phyloP scores from a whole-genome alignment of 2,888 invertebrate genomes.

The Drosophila affinis region DNA sequence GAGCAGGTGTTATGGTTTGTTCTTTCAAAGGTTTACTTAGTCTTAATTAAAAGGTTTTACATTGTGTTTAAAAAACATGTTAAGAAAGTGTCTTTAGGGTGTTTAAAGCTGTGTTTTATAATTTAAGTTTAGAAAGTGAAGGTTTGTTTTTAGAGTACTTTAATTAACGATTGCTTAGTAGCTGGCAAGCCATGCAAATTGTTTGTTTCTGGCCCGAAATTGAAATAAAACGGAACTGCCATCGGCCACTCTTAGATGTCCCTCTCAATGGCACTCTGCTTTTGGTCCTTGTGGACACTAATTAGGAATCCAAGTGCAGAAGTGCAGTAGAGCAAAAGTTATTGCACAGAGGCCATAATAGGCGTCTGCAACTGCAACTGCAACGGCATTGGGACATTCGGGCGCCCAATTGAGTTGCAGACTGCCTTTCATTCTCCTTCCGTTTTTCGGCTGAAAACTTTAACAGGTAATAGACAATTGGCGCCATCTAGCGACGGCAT shows the following conservation, averaged over 20 bases:
- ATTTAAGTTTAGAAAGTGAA: too few species aligned
- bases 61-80: too few species aligned
- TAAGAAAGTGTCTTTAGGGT: too few species aligned
- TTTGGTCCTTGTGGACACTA: background rate
- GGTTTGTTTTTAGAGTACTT: too few species aligned
- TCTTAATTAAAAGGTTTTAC: background rate
- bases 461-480: conserved; percentile 35
- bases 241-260: background rate
- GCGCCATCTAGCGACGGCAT: conserved; percentile 53
- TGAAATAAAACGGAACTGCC: background rate
- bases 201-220: background rate
- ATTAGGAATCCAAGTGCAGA: background rate
- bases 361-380: background rate
- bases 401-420: conserved; percentile 1
- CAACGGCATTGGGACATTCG: background rate
- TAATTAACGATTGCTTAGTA: background rate
- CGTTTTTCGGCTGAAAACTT: background rate
- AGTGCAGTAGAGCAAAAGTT: background rate
- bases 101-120: too few species aligned
- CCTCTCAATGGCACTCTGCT: background rate
- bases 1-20: background rate
- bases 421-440: conserved; percentile 2
- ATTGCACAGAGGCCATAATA: background rate
- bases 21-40: background rate
- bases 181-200: background rate